A percentile compares a stretch with the other conserved stretches of the same genome.
phyloP scores from a whole-genome alignment of 2,113 vertebrate genomes.

The Arenaria interpres region DNA sequence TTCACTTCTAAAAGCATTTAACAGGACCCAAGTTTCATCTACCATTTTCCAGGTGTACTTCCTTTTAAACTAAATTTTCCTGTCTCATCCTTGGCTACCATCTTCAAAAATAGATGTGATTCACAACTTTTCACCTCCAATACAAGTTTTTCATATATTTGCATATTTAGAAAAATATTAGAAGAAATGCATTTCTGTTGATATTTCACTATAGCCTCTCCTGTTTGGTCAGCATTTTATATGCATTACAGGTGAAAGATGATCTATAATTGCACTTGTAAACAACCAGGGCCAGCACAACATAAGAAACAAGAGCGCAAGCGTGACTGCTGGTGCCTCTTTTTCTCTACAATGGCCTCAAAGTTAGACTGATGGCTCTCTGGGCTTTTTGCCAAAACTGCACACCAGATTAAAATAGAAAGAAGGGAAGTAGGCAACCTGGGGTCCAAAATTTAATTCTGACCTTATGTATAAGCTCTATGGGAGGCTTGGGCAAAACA shows the following conservation, averaged over 20 bases:
- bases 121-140: not conserved
- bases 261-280: not conserved
- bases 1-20: not conserved
- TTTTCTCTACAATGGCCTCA: not conserved
- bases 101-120: not conserved
- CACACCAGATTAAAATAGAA: slow-evolving; percentile 52
- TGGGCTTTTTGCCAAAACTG: slow-evolving; percentile 37
- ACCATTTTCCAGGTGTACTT: not conserved
- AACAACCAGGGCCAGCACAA: not conserved
- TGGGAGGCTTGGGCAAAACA: not conserved
- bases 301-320: not conserved
- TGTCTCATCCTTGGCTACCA: not conserved
- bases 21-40: not conserved
- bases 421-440: slow-evolving; percentile 44
- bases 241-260: not conserved
- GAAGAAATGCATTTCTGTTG: not conserved
- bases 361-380: slow-evolving; percentile 16
- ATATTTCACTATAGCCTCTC: not conserved
- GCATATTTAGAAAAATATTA: not conserved
- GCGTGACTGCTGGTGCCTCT: not conserved
- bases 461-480: slow-evolving; percentile 55
- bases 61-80: not conserved
- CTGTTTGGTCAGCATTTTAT: not conserved
- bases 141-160: not conserved
- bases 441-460: slow-evolving; percentile 63